These are phyloP conservation scores for Macrophya alboannulata DNA, from an alignment of 2,888 invertebrate species.

Conservation along the genomic window DNA sequence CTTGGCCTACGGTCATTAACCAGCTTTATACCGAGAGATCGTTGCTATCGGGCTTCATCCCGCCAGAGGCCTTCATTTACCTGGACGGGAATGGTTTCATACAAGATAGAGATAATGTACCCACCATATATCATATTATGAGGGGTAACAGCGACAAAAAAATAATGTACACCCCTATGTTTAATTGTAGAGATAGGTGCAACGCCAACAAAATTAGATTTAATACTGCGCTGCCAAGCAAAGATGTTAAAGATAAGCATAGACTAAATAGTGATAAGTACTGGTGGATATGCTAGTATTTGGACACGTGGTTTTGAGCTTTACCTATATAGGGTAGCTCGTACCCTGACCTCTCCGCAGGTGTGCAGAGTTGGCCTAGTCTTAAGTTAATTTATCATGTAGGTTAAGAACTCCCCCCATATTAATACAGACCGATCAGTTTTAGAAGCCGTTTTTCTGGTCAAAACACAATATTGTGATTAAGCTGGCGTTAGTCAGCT, in stretches of 20 bases:
- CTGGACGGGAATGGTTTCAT: neutral
- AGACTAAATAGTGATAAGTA: neutral
- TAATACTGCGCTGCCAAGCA: neutral
- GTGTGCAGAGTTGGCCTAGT: too few relatives aligned
- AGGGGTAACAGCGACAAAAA: neutral
- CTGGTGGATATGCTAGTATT: slow-evolving; percentile 1
- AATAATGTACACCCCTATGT: neutral
- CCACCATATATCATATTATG: neutral
- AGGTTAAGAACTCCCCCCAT: neutral
- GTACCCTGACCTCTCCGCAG: neutral
- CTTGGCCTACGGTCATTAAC: neutral
- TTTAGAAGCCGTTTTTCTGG: too few relatives aligned
- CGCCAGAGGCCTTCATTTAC: slow-evolving; percentile 13
- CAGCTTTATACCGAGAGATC: neutral
- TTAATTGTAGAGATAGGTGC: neutral
- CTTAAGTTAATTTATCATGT: too few relatives aligned
- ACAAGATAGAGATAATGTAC: neutral
- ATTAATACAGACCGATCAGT: neutral
- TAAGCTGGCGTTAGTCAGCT: too few relatives aligned
- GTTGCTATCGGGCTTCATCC: neutral
- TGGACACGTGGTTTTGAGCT: too few relatives aligned
- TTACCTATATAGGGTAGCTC: neutral
- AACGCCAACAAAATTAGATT: neutral
- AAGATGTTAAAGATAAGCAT: neutral
- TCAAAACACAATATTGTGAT: too few relatives aligned